Conservation (phyloP, 23 tunicate species). For the Corella eumyota region DNA sequence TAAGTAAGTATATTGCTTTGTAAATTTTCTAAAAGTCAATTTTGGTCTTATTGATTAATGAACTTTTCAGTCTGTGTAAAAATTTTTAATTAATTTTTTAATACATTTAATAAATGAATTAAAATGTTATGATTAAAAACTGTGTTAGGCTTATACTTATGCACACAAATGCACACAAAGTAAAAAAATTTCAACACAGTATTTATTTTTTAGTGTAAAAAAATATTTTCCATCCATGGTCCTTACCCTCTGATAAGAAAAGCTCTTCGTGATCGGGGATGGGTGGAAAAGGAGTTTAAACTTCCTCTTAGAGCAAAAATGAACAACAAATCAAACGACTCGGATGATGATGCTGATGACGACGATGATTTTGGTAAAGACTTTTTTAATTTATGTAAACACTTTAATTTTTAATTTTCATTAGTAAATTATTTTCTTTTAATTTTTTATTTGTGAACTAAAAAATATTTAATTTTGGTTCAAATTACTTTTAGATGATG, state of each 20-base stretch:
- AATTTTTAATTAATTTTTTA: too few relatives aligned
- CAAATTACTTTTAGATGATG: slow-evolving; percentile 24
- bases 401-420: neutral
- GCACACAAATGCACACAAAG: too few relatives aligned
- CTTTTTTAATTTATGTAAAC: neutral
- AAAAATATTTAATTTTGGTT: too few relatives aligned
- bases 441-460: too few relatives aligned
- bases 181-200: neutral
- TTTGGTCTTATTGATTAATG: neutral
- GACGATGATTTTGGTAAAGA: slow-evolving; percentile 70
- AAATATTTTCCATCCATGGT: slow-evolving; percentile 88
- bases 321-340: slow-evolving; percentile 27
- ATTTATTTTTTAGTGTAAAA: slow-evolving; percentile 32
- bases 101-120: too few relatives aligned
- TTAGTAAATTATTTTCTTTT: neutral
- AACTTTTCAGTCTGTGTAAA: too few relatives aligned
- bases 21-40: neutral
- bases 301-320: slow-evolving; percentile 37
- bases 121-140: too few relatives aligned
- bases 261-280: slow-evolving; percentile 82
- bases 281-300: slow-evolving; percentile 99
- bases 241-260: slow-evolving; percentile 75
- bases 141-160: too few relatives aligned
- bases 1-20: neutral
- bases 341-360: slow-evolving; percentile 39